Evolutionary conservation across 1,140 invertebrate species (phyloP).

Genomic region (Oreohelix idahoensis): DNA sequence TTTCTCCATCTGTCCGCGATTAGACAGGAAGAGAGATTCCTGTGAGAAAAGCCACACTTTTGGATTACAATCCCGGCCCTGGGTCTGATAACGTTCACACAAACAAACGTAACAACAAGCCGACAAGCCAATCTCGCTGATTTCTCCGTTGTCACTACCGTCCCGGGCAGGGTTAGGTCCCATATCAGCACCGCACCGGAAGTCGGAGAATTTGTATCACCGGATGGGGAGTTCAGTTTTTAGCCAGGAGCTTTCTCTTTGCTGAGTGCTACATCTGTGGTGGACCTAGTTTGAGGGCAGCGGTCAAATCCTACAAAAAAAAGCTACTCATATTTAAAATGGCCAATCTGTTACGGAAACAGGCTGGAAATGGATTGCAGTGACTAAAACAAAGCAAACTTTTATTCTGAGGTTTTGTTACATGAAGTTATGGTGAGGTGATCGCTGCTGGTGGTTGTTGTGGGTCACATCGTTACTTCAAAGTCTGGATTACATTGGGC

Average conservation of each 20-base stretch:
- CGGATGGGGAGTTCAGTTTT: background rate
- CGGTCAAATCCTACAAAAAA: no score
- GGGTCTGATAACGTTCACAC: background rate
- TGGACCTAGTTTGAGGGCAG: background rate
- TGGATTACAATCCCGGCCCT: background rate
- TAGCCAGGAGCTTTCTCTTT: conserved; percentile 1
- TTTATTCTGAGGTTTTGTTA: no score
- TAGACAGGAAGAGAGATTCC: conserved; percentile 14
- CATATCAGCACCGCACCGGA: conserved; percentile 3
- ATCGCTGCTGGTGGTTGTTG: no score
- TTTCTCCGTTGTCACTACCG: background rate
- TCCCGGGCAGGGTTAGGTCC: background rate
- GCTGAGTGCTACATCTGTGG: background rate
- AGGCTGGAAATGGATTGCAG: no score
- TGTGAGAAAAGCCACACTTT: background rate
- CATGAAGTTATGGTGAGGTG: no score
- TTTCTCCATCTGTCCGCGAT: conserved; percentile 12
- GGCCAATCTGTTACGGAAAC: no score
- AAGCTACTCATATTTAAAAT: no score
- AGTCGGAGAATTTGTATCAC: conserved; percentile 1
- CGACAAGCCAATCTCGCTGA: background rate
- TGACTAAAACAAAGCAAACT: no score
- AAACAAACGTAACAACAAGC: background rate
- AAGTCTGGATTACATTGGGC: no score
- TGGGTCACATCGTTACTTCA: no score